phyloP scores from a whole-genome alignment of 2,888 invertebrate genomes.

The Miltochrista miniata region DNA sequence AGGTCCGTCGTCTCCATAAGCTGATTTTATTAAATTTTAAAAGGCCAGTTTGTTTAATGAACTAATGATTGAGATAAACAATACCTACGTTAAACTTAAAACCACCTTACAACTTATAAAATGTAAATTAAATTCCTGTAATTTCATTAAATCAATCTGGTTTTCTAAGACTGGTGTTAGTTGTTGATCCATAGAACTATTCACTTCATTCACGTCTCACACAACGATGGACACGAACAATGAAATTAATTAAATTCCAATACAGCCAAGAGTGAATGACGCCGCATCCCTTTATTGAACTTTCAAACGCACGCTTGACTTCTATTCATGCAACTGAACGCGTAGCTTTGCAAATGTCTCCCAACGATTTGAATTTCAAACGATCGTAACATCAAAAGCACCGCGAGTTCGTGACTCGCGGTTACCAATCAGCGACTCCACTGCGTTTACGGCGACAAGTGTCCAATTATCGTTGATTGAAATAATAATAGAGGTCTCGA shows the following conservation, averaged over 20 bases:
- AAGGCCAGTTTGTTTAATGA: no score
- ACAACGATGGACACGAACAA: slow-evolving; percentile 34
- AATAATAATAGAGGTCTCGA: slow-evolving; percentile 69
- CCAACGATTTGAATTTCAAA: slow-evolving; percentile 60
- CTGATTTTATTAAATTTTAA: no score
- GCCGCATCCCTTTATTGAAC: slow-evolving; percentile 47
- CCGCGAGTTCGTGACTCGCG: slow-evolving; percentile 56
- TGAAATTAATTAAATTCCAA: slow-evolving; percentile 57
- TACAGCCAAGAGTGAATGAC: slow-evolving; percentile 36
- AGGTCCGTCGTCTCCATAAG: no score
- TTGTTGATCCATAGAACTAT: not conserved
- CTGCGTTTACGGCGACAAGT: slow-evolving; percentile 70
- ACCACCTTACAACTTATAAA: no score
- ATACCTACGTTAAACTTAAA: no score
- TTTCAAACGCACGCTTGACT: slow-evolving; percentile 49
- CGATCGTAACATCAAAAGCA: slow-evolving; percentile 55
- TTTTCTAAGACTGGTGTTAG: no score
- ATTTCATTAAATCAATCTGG: no score
- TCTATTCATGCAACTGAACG: slow-evolving; percentile 30
- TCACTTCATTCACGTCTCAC: slow-evolving; percentile 12
- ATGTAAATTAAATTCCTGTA: no score
- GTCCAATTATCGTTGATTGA: slow-evolving; percentile 78
- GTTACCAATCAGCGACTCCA: slow-evolving; percentile 50
- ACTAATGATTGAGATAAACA: no score
- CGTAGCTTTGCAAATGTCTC: slow-evolving; percentile 39